These are phyloP conservation scores for Alloscopus bannaensis DNA, from an alignment of 2,888 invertebrate species.

Conservation along the genomic window DNA sequence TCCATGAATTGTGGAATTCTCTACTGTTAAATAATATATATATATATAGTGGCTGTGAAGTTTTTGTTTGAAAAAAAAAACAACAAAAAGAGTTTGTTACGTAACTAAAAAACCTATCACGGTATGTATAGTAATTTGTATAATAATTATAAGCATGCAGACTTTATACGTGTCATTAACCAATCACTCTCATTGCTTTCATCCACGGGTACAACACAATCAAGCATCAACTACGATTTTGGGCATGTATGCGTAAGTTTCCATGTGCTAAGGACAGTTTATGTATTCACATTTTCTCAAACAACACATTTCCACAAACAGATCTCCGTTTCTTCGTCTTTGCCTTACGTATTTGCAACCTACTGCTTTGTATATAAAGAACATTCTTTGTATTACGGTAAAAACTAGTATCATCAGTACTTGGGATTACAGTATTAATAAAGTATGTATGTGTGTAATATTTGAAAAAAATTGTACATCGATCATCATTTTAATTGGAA, in stretches of 20 bases:
- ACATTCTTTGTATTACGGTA: constrained; percentile 7
- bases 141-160: constrained; percentile 45
- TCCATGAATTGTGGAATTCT: constrained; percentile 14
- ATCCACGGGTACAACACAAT: background rate
- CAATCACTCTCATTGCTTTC: constrained; percentile 31
- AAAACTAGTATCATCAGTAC: constrained; percentile 26
- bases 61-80: constrained; percentile 21
- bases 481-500: constrained; percentile 57
- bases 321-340: constrained; percentile 13
- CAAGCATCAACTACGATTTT: background rate
- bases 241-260: constrained; percentile 17
- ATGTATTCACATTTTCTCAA: background rate
- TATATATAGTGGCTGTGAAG: constrained; percentile 17
- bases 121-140: constrained; percentile 14
- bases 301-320: constrained; percentile 1
- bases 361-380: background rate
- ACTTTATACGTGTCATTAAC: constrained; percentile 23
- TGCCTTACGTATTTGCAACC: background rate
- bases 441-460: background rate
- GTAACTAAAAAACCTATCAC: constrained; percentile 5
- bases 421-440: background rate
- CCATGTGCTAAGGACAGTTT: constrained; percentile 23
- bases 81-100: constrained; percentile 3
- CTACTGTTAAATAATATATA: background rate
- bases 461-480: constrained; percentile 48